These are phyloP conservation scores for Cynodonichthys magdalenae DNA, from an alignment of 2,797 vertebrate genomes.

Conservation along the genomic window DNA sequence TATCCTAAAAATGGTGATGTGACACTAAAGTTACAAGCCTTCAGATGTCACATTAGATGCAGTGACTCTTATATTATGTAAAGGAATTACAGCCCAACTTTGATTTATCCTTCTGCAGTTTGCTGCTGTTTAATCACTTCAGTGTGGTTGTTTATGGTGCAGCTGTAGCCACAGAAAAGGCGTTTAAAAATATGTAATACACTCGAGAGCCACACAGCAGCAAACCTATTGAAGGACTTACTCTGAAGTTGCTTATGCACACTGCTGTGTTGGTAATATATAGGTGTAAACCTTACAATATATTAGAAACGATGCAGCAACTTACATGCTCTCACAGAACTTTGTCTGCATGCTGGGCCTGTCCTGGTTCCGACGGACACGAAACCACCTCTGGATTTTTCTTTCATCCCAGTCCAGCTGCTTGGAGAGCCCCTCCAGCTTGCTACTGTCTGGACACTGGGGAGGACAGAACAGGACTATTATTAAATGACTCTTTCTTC, in stretches of 20 bases:
- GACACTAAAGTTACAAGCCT: neutral
- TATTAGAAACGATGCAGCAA: conserved; percentile 58
- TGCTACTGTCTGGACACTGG: conserved; percentile 86
- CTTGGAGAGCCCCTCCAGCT: conserved; percentile 89
- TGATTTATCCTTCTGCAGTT: no score
- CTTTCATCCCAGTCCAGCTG: conserved; percentile 93
- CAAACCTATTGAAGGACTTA: neutral
- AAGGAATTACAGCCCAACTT: no score
- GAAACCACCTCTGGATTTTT: conserved; percentile 94
- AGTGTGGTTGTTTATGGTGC: neutral
- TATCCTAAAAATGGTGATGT: neutral
- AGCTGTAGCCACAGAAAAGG: neutral
- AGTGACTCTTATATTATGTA: no score
- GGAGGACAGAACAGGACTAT: conserved; percentile 40
- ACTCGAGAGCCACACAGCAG: neutral
- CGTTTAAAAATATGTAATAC: neutral
- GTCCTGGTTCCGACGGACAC: conserved; percentile 90
- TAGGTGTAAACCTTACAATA: neutral
- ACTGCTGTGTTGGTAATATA: neutral
- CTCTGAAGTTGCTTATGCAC: neutral
- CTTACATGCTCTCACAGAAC: conserved; percentile 97
- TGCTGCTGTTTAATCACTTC: no score
- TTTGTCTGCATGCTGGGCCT: conserved; percentile 88
- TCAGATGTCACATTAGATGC: neutral
- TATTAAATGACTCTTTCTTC: conserved; percentile 18